Percentiles rank a stretch among this genome's conserved stretches.
Conservation (phyloP, 30 jellyfish, hydroid and myxozoan species). For the Nemopilema nomurai region DNA sequence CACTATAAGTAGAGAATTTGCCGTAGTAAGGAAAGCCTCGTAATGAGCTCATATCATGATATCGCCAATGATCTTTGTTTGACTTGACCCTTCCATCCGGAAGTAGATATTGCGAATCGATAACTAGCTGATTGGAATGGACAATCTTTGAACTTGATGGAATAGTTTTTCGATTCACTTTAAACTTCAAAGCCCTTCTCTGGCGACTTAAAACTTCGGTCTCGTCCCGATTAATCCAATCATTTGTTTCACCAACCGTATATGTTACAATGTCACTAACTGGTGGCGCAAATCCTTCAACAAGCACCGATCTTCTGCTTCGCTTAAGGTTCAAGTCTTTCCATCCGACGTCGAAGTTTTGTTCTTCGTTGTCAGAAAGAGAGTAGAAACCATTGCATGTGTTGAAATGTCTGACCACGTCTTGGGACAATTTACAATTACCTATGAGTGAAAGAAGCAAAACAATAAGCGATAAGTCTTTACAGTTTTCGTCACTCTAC, state of each 20-base stretch:
- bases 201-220: slow-evolving; percentile 1
- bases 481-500: no score
- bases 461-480: no score
- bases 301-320: slow-evolving; percentile 14
- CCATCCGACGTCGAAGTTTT: slow-evolving; percentile 41
- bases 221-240: not conserved
- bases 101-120: slow-evolving; percentile 37
- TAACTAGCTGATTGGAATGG: slow-evolving; percentile 24
- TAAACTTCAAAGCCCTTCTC: slow-evolving; percentile 44
- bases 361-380: slow-evolving; percentile 31
- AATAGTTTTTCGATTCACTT: slow-evolving; percentile 48
- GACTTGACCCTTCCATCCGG: slow-evolving; percentile 43
- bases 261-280: not conserved
- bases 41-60: slow-evolving; percentile 37
- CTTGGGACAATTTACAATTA: slow-evolving; percentile 30
- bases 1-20: slow-evolving; percentile 55
- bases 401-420: slow-evolving; percentile 13
- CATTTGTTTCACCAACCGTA: not conserved
- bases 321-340: slow-evolving; percentile 7
- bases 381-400: slow-evolving; percentile 28
- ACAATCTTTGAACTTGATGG: slow-evolving; percentile 15
- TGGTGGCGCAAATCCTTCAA: not conserved
- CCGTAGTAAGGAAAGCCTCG: slow-evolving; percentile 83
- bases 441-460: no score
- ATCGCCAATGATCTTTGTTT: slow-evolving; percentile 39